Percentiles rank a stretch among this genome's conserved stretches.
Evolutionary conservation across 30 jellyfish, hydroid and myxozoan species (phyloP).

Genomic region (Aurelia sp.): DNA sequence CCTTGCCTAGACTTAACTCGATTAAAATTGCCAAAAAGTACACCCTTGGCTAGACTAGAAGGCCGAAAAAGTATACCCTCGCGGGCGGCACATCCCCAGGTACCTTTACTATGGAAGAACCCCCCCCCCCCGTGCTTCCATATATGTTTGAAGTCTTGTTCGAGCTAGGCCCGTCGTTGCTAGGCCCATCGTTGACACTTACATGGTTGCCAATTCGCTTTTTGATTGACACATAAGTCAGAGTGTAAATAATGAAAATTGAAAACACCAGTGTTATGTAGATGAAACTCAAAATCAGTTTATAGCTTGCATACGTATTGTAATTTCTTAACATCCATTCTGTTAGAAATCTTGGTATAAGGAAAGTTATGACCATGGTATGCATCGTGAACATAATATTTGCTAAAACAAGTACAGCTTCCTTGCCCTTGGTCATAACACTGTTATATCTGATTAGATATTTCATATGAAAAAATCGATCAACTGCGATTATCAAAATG

Average conservation of each 20-base stretch:
- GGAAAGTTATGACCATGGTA: background rate
- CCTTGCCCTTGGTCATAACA: constrained; percentile 31
- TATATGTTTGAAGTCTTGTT: background rate
- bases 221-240: background rate
- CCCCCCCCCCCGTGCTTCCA: no score
- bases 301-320: background rate
- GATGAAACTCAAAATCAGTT: background rate
- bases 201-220: background rate
- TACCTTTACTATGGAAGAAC: no score
- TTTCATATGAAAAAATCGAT: constrained; percentile 57
- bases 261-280: background rate
- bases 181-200: background rate
- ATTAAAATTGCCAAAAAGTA: no score
- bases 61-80: no score
- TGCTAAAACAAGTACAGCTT: background rate
- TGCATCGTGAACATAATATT: constrained; percentile 6
- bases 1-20: no score
- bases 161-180: background rate
- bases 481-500: constrained; percentile 28
- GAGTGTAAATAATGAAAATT: background rate
- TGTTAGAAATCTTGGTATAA: background rate
- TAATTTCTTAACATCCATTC: background rate
- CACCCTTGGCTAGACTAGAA: no score
- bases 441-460: constrained; percentile 3
- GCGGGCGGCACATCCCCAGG: no score